These are phyloP conservation scores for Caiman crocodilus DNA, from an alignment of 2,797 vertebrate genomes.

Conservation along the genomic window DNA sequence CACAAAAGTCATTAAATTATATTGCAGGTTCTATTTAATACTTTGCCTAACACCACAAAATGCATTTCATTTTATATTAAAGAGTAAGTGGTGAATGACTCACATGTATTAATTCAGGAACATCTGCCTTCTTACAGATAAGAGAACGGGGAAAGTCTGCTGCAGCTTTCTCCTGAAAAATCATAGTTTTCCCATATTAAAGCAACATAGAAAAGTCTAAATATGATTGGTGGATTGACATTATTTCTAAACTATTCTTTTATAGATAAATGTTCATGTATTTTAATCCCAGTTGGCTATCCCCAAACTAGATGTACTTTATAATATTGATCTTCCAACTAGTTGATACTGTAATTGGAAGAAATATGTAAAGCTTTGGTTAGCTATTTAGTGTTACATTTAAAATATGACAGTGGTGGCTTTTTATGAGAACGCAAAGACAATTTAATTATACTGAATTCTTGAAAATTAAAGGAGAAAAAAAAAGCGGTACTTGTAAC, in stretches of 20 bases:
- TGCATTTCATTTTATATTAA: constrained; percentile 57
- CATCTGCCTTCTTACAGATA: constrained; percentile 77
- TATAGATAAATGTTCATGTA: constrained; percentile 39
- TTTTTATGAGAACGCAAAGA: neutral
- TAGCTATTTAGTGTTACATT: constrained; percentile 32
- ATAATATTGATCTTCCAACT: constrained; percentile 28
- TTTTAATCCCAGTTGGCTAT: constrained; percentile 29
- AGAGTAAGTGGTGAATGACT: constrained; percentile 62
- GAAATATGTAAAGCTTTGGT: neutral
- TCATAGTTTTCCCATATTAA: constrained; percentile 11
- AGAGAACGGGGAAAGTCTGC: constrained; percentile 37
- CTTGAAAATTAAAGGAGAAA: neutral
- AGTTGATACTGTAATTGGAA: constrained; percentile 43
- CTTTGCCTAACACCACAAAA: constrained; percentile 54
- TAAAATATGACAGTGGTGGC: constrained; percentile 16
- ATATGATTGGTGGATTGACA: constrained; percentile 51
- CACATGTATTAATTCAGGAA: constrained; percentile 72
- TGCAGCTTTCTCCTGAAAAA: constrained; percentile 35
- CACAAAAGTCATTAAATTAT: constrained; percentile 32
- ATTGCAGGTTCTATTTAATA: constrained; percentile 35
- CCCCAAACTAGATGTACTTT: constrained; percentile 24
- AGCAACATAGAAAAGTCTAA: constrained; percentile 21
- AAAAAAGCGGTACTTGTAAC: neutral
- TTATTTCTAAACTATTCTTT: constrained; percentile 57
- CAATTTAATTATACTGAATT: neutral